A percentile compares a stretch with the other conserved stretches of the same genome.
Evolutionary conservation across 2,888 invertebrate genomes (phyloP).

Genomic region (Anaspis maculata): DNA sequence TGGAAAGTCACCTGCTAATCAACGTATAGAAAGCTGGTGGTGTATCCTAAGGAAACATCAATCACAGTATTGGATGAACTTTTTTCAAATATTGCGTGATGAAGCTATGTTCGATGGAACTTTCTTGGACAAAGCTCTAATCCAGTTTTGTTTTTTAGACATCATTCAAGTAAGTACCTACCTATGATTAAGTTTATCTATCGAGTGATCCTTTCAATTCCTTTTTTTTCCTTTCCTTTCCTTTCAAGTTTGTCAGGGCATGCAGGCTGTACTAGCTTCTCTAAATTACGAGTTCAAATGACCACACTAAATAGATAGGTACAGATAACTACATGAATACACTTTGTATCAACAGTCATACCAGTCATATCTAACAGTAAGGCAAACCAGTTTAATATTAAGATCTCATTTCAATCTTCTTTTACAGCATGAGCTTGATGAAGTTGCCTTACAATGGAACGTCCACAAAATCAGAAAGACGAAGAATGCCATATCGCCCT

Average conservation of each 20-base stretch:
- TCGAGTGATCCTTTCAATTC: background rate
- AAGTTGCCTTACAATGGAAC: background rate
- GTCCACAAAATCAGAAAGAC: background rate
- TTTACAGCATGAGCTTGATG: background rate
- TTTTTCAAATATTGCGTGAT: background rate
- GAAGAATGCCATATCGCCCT: background rate
- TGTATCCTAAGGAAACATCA: background rate
- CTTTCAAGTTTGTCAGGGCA: too few species aligned
- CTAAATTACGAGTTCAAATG: too few species aligned
- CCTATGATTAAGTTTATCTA: background rate
- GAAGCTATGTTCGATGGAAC: background rate
- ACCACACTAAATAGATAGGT: too few species aligned
- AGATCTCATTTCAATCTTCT: background rate
- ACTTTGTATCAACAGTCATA: too few species aligned
- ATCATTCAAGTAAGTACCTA: background rate
- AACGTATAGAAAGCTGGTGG: slow-evolving; percentile 1
- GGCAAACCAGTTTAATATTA: too few species aligned
- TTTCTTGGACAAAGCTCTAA: background rate
- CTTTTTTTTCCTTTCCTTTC: too few species aligned
- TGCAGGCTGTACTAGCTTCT: too few species aligned
- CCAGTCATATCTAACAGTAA: too few species aligned
- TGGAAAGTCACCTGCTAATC: background rate
- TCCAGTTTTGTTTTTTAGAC: slow-evolving; percentile 1
- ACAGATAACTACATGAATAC: too few species aligned
- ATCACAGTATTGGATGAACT: background rate